These are phyloP conservation scores for Drosophila glabriapex DNA, from an alignment of 2,888 invertebrate genomes.

Conservation along the genomic window DNA sequence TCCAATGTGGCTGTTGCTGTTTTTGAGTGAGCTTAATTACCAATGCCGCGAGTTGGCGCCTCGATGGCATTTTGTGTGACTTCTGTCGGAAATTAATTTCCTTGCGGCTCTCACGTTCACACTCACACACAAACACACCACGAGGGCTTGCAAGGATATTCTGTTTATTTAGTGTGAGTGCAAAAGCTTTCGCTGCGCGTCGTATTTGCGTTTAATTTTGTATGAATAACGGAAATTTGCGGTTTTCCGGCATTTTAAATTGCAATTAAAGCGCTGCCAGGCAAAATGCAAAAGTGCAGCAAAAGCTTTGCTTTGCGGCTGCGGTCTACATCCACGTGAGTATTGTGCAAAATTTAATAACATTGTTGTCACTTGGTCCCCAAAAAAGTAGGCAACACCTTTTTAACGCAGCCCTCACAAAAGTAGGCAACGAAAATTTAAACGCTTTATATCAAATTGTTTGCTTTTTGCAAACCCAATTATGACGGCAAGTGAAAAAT, in stretches of 20 bases:
- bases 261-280: conserved; percentile 67
- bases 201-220: conserved; percentile 74
- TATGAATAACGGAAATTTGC: conserved; percentile 79
- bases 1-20: conserved; percentile 34
- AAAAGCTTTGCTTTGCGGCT: conserved; percentile 49
- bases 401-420: background rate
- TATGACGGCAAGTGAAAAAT: conserved; percentile 42
- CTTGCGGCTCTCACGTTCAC: conserved; percentile 54
- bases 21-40: conserved; percentile 75
- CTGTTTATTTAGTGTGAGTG: conserved; percentile 49
- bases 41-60: conserved; percentile 66
- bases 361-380: background rate
- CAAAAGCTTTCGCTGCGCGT: conserved; percentile 29
- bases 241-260: conserved; percentile 78
- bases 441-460: background rate
- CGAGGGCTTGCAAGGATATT: conserved; percentile 32
- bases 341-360: conserved; percentile 42
- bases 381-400: conserved; percentile 11
- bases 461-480: background rate
- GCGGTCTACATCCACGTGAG: conserved; percentile 48
- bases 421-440: conserved; percentile 20
- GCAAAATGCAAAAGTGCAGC: conserved; percentile 45
- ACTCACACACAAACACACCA: conserved; percentile 18
- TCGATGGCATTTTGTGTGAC: conserved; percentile 74
- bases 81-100: conserved; percentile 82